Conservation (phyloP, 2,888 invertebrate genomes). For the Lasiommata megera region DNA sequence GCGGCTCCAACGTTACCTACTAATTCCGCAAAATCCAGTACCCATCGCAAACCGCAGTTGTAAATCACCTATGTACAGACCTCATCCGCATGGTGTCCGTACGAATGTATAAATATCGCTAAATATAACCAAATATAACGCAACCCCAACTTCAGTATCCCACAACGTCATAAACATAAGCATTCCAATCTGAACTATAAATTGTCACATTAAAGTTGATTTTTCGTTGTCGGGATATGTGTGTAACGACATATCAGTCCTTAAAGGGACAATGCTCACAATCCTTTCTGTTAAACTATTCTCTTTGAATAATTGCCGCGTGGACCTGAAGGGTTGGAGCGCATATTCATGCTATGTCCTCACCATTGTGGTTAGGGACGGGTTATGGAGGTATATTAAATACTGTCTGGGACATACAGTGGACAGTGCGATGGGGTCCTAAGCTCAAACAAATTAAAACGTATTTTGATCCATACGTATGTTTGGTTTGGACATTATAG, state of each 20-base stretch:
- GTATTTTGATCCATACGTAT: not conserved
- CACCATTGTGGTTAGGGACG: slow-evolving; percentile 66
- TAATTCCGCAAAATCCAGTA: slow-evolving; percentile 74
- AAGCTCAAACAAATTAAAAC: slow-evolving; percentile 12
- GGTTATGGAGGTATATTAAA: slow-evolving; percentile 29
- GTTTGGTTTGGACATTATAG: not conserved
- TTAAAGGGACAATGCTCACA: slow-evolving; percentile 55
- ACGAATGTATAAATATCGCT: slow-evolving; percentile 78
- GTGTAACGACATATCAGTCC: slow-evolving; percentile 37
- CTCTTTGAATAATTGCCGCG: slow-evolving; percentile 82
- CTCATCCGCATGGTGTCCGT: slow-evolving; percentile 68
- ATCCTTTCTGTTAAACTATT: slow-evolving; percentile 82
- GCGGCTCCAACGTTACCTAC: slow-evolving; percentile 62
- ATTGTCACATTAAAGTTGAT: slow-evolving; percentile 20
- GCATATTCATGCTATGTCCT: slow-evolving; percentile 74
- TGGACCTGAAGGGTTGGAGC: slow-evolving; percentile 79
- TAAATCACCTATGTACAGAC: slow-evolving; percentile 76
- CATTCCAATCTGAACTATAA: slow-evolving; percentile 35
- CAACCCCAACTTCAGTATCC: slow-evolving; percentile 28
- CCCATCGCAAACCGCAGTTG: slow-evolving; percentile 52
- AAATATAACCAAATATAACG: slow-evolving; percentile 72
- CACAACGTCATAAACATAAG: slow-evolving; percentile 8
- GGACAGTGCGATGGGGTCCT: slow-evolving; percentile 22
- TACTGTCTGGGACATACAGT: slow-evolving; percentile 26
- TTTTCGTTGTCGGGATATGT: slow-evolving; percentile 16